A percentile compares a stretch with the other conserved stretches of the same genome.
Conservation (phyloP, 37 sponge, comb jelly and placozoan genomes). For the Hexactinellida sp. region DNA sequence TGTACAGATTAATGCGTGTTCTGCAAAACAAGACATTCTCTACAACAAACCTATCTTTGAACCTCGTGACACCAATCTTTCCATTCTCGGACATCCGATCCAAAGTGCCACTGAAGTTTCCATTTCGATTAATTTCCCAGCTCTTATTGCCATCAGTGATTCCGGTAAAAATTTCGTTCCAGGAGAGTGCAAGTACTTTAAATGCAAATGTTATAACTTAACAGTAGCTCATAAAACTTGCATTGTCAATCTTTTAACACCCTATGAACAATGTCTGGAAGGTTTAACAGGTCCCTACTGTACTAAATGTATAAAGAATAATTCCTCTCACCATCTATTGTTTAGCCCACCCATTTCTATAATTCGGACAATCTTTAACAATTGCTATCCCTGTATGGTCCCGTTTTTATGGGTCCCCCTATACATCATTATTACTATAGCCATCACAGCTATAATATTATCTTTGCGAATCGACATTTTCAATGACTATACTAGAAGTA, state of each 20-base stretch:
- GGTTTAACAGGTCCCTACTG: neutral
- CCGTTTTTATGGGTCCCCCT: neutral
- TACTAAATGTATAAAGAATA: neutral
- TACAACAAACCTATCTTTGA: too few relatives aligned
- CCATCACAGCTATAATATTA: neutral
- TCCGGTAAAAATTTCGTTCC: neutral
- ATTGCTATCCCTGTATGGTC: neutral
- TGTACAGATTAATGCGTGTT: too few relatives aligned
- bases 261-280: neutral
- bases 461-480: neutral
- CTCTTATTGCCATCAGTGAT: neutral
- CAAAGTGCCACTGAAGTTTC: neutral
- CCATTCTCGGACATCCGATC: too few relatives aligned
- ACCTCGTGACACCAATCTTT: too few relatives aligned
- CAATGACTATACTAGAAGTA: constrained; percentile 4
- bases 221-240: neutral
- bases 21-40: too few relatives aligned
- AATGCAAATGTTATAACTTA: neutral
- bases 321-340: neutral
- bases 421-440: neutral
- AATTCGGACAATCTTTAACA: neutral
- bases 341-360: neutral
- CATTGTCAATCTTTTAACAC: neutral
- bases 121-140: neutral
- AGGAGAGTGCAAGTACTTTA: neutral